A percentile compares a stretch with the other conserved stretches of the same genome.
phyloP scores from a whole-genome alignment of 2,888 invertebrate genomes.

The Crematogaster levior region DNA sequence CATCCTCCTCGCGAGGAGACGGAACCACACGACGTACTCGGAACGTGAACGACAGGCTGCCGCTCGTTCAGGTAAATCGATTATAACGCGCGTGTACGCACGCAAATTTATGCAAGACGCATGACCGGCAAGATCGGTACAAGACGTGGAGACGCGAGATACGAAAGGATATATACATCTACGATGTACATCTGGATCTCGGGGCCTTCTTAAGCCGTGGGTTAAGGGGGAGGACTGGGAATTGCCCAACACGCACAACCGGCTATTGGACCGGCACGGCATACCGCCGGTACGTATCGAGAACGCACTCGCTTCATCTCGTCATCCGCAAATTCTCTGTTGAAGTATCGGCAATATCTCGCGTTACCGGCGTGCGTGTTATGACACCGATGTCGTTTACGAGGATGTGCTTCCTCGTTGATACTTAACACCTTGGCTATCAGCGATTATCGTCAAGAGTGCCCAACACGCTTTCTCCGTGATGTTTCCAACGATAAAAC shows the following conservation, averaged over 20 bases:
- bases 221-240: neutral
- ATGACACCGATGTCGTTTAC: neutral
- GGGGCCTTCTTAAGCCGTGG: neutral
- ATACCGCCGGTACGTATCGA: constrained; percentile 17
- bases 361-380: neutral
- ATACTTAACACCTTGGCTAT: neutral
- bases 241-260: constrained; percentile 29
- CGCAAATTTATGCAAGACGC: neutral
- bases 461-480: neutral
- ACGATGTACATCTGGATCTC: neutral
- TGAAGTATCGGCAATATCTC: neutral
- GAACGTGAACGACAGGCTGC: constrained; percentile 58
- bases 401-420: neutral
- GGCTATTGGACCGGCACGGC: constrained; percentile 26
- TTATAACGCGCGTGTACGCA: constrained; percentile 58
- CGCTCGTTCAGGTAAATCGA: constrained; percentile 81
- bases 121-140: neutral
- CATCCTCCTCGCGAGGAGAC: constrained; percentile 23
- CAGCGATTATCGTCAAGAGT: neutral
- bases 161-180: neutral
- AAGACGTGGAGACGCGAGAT: neutral
- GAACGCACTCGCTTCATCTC: neutral
- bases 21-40: constrained; percentile 48
- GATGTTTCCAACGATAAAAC: neutral
- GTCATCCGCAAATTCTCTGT: neutral